phyloP scores from a whole-genome alignment of 23 tunicate genomes.

The Diplosoma virens region DNA sequence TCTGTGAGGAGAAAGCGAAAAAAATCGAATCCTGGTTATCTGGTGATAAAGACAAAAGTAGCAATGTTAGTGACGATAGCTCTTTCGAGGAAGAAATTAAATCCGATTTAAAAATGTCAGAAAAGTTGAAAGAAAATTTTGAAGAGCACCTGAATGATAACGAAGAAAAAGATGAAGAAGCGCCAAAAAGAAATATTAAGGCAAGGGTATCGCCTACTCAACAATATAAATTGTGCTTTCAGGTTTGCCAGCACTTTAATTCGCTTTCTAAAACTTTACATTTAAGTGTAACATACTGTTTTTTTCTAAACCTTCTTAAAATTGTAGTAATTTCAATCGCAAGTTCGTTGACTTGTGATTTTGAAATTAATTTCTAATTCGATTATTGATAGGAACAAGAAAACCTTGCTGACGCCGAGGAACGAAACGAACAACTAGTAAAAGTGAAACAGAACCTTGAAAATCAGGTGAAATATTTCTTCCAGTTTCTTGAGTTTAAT shows the following conservation, averaged over 20 bases:
- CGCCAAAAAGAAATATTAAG: neutral
- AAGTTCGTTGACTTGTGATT: too few relatives aligned
- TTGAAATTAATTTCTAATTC: neutral
- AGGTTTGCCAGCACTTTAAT: too few relatives aligned
- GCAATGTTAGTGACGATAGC: neutral
- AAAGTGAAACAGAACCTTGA: slow-evolving; percentile 89
- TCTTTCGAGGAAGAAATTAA: neutral
- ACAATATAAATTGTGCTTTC: slow-evolving; percentile 42
- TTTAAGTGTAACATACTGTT: too few relatives aligned
- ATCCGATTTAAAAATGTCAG: too few relatives aligned
- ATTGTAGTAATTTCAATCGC: too few relatives aligned
- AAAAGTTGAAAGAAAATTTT: too few relatives aligned
- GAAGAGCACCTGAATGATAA: too few relatives aligned
- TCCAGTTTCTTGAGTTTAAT: too few relatives aligned
- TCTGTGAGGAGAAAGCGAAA: neutral
- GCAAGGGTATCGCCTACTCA: slow-evolving; percentile 31
- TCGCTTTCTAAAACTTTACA: too few relatives aligned
- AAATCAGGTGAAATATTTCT: slow-evolving; percentile 66
- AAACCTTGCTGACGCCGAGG: slow-evolving; percentile 97
- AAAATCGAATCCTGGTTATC: neutral
- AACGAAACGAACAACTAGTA: slow-evolving; percentile 91
- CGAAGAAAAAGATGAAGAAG: neutral
- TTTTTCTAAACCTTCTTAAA: too few relatives aligned
- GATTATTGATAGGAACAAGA: slow-evolving; percentile 75
- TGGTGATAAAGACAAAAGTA: neutral